A percentile compares a stretch with the other conserved stretches of the same genome.
phyloP scores from a whole-genome alignment of 2,888 invertebrate genomes.

The Urechis unicinctus region DNA sequence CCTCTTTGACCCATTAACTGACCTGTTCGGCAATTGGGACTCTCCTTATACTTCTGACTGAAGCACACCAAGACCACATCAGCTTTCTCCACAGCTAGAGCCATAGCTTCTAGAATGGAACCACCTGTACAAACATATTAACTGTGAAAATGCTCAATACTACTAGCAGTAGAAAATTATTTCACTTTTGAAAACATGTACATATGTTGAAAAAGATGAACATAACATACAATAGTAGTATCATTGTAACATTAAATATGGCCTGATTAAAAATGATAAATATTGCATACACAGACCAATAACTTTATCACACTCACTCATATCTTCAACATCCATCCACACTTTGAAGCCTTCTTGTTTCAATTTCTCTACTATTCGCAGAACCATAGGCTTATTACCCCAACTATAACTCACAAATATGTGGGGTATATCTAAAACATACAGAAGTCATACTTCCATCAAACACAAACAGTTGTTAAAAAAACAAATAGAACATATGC shows the following conservation, averaged over 20 bases:
- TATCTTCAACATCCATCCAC: conserved; percentile 46
- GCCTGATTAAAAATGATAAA: neutral
- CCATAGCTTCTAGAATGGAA: conserved; percentile 42
- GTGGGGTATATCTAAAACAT: conserved; percentile 20
- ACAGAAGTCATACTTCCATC: too few relatives aligned
- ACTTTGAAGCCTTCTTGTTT: conserved; percentile 40
- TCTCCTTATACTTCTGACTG: conserved; percentile 46
- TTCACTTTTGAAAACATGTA: neutral
- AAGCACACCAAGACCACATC: conserved; percentile 40
- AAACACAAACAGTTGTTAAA: too few relatives aligned
- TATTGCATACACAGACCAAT: neutral
- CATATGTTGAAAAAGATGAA: neutral
- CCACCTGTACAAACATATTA: conserved; percentile 24
- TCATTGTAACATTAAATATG: too few relatives aligned
- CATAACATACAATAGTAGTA: too few relatives aligned
- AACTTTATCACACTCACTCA: conserved; percentile 19
- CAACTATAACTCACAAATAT: conserved; percentile 44
- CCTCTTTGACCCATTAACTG: too few relatives aligned
- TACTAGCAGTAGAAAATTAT: neutral
- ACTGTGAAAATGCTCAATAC: neutral
- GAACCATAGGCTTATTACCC: conserved; percentile 30
- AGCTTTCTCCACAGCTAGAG: conserved; percentile 41
- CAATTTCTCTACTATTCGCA: conserved; percentile 29
- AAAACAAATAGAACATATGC: too few relatives aligned
- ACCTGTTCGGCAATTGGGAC: conserved; percentile 45